phyloP scores from a whole-genome alignment of 2,797 vertebrate genomes.

The Takifugu ocellatus region DNA sequence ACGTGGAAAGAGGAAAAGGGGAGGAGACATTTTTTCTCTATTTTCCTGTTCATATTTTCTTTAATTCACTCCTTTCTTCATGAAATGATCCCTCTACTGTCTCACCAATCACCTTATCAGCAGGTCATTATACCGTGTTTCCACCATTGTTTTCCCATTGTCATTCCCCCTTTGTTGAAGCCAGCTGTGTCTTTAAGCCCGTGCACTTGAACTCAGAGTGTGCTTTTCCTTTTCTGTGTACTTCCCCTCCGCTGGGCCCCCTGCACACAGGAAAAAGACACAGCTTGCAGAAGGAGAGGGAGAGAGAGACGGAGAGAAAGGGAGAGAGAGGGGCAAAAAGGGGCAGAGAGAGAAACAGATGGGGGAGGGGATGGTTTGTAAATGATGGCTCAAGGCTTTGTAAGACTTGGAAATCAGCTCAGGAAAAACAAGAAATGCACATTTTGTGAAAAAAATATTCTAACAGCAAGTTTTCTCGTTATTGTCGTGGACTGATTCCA shows the following conservation, averaged over 20 bases:
- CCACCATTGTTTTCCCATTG: slow-evolving; percentile 37
- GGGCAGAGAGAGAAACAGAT: slow-evolving; percentile 54
- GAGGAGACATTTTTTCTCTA: slow-evolving; percentile 63
- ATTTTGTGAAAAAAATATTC: too few relatives aligned
- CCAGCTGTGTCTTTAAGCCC: slow-evolving; percentile 71
- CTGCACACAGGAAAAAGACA: slow-evolving; percentile 73
- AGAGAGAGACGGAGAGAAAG: slow-evolving; percentile 24
- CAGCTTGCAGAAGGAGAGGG: slow-evolving; percentile 53
- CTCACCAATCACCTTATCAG: slow-evolving; percentile 33
- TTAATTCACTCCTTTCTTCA: slow-evolving; percentile 10
- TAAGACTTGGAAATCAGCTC: slow-evolving; percentile 34
- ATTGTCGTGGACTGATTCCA: neutral
- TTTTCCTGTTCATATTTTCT: slow-evolving; percentile 65
- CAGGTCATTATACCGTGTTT: slow-evolving; percentile 48
- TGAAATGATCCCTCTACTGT: slow-evolving; percentile 43
- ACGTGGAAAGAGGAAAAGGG: slow-evolving; percentile 58
- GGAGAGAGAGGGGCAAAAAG: slow-evolving; percentile 20
- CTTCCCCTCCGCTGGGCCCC: slow-evolving; percentile 73
- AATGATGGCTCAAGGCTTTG: slow-evolving; percentile 53
- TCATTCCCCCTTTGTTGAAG: slow-evolving; percentile 50
- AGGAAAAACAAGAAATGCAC: slow-evolving; percentile 20
- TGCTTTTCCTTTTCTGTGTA: slow-evolving; percentile 68
- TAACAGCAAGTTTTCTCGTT: slow-evolving; percentile 1
- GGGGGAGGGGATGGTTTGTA: slow-evolving; percentile 66
- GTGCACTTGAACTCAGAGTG: slow-evolving; percentile 73